Conservation (phyloP, 1,140 invertebrate species). For the Battus philenor region DNA sequence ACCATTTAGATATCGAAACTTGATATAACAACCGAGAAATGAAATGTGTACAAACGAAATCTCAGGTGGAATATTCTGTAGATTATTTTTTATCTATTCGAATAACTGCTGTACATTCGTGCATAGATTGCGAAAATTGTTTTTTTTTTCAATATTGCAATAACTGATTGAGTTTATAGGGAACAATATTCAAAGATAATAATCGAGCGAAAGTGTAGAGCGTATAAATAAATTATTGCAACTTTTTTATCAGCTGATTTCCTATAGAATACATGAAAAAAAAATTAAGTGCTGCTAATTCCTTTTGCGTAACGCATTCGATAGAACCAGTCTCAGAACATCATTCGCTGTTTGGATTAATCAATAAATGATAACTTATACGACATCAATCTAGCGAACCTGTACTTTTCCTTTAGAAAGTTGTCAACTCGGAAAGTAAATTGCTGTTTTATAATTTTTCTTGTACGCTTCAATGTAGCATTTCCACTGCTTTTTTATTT, state of each 20-base stretch:
- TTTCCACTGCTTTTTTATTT: too few relatives aligned
- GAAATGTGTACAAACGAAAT: constrained; percentile 29
- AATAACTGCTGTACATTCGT: neutral
- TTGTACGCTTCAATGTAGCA: too few relatives aligned
- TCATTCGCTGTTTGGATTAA: too few relatives aligned
- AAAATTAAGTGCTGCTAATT: too few relatives aligned
- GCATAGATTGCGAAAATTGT: too few relatives aligned
- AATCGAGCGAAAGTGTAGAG: constrained; percentile 6
- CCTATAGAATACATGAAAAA: too few relatives aligned
- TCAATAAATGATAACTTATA: constrained; percentile 7
- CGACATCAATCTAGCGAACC: neutral
- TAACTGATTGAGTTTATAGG: neutral
- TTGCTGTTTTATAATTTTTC: too few relatives aligned
- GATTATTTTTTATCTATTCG: constrained; percentile 19
- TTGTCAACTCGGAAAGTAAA: too few relatives aligned
- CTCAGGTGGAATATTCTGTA: constrained; percentile 25
- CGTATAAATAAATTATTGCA: constrained; percentile 1
- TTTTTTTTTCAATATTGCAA: neutral
- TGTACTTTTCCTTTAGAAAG: constrained; percentile 17
- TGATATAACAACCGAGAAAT: constrained; percentile 48
- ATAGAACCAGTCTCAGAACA: too few relatives aligned
- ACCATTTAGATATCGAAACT: constrained; percentile 29
- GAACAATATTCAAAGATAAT: constrained; percentile 5
- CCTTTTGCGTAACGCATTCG: too few relatives aligned
- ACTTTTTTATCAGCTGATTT: neutral